Evolutionary conservation across 2,888 invertebrate species (phyloP).

Genomic region (Electrophaes corylata): DNA sequence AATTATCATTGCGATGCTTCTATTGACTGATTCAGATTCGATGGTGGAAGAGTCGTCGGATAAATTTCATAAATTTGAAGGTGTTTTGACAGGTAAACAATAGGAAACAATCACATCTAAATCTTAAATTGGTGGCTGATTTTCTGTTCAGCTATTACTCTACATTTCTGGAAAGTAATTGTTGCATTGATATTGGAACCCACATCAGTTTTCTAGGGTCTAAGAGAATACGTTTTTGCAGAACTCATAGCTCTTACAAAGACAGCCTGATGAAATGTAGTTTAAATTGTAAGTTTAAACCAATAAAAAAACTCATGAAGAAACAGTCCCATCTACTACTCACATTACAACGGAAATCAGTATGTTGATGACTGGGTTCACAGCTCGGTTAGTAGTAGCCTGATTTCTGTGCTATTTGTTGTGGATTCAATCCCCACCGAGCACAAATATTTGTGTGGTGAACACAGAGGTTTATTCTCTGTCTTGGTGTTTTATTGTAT

Average conservation of each 20-base stretch:
- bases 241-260: neutral
- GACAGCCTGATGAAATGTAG: too few relatives aligned
- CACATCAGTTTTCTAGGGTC: neutral
- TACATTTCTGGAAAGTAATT: neutral
- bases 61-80: constrained; percentile 1
- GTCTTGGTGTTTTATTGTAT: too few relatives aligned
- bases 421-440: too few relatives aligned
- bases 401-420: too few relatives aligned
- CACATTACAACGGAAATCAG: neutral
- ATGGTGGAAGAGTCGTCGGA: neutral
- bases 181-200: neutral
- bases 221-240: neutral
- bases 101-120: constrained; percentile 4
- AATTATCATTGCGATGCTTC: neutral
- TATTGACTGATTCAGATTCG: neutral
- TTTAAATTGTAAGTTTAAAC: too few relatives aligned
- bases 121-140: neutral
- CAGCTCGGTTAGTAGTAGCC: too few relatives aligned
- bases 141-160: neutral
- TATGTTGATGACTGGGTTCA: too few relatives aligned
- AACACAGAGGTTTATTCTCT: too few relatives aligned
- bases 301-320: too few relatives aligned
- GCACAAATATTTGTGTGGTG: too few relatives aligned
- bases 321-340: too few relatives aligned
- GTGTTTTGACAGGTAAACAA: constrained; percentile 24